Base-by-base conservation (phyloP, 2,113 vertebrate species). In the Peromyscus leucopus region DNA sequence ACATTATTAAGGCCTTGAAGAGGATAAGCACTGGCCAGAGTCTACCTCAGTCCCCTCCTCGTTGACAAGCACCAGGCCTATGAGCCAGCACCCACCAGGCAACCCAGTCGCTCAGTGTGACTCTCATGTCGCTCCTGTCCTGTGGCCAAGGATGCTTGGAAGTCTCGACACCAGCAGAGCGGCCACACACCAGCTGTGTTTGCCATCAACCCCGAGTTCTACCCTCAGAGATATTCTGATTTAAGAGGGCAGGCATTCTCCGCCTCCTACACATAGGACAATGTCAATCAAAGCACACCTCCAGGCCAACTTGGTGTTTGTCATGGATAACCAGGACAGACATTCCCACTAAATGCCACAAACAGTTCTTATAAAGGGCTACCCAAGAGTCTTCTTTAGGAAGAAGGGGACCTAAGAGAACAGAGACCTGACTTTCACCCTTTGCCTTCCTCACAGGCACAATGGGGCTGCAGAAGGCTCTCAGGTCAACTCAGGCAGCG, bases 131-230 rank as follows among this genome's bases (percentile, higher is more conserved):
- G 21, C 59, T 67, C 65, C 10, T 0, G 3, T 11, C 24, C 75
- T 0, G 0, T 0, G 57, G 46, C 17, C 15, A 57, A 15, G 10
- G 22, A 91, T 12, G 5, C 79, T 26, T 4, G 36, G 69, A 90
- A 69, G 26, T 4, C 78, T 33, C 8, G 17, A 69, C 61, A 87
- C 26, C n/a, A 4, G 4, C 2, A 0, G 7, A 39, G 36, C 13
- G 24, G 51, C 61, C 24, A 33, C 13, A 46, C 6, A 12, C 63
- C 91, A 28, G 1, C 0, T 51, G 59, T 3, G 36, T 84, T 39
- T 36, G 22, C 67, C 7, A 19, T 46, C 42, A 55, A 21, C 15
- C 39, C 9, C 15, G 42, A 48, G 48, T 71, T 84, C 6, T 71
- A 42, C 39, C 31, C 15, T 75, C 63, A 61, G 36, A 93, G 88